phyloP scores from a whole-genome alignment of 1,140 invertebrate species.

The Ganaspis sp. region DNA sequence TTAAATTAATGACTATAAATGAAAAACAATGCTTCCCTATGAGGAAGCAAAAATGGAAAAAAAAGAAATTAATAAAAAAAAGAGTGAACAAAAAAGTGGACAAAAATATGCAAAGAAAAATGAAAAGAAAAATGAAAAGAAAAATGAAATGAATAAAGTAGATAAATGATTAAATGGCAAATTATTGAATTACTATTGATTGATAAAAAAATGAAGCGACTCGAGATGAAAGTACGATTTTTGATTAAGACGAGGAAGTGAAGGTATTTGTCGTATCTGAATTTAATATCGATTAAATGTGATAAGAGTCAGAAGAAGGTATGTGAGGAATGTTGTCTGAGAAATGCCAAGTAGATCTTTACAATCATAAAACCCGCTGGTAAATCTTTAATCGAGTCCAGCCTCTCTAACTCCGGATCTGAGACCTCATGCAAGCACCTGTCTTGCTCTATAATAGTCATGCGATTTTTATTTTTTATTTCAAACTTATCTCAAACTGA shows the following conservation, averaged over 20 bases:
- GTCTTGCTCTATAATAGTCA: not conserved
- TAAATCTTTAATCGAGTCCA: constrained; percentile 5
- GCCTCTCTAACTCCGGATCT: not conserved
- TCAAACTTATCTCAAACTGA: not conserved
- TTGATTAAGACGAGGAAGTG: constrained; percentile 1
- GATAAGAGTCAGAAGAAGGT: not conserved
- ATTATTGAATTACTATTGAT: not conserved
- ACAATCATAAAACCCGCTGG: not conserved
- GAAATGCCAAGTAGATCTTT: constrained; percentile 20
- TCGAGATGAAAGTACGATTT: constrained; percentile 10
- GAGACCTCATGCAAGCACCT: not conserved
- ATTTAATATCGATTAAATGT: constrained; percentile 27
- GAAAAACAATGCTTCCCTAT: no score
- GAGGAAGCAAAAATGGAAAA: no score
- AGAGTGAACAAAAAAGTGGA: no score
- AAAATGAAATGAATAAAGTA: no score
- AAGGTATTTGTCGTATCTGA: constrained; percentile 12
- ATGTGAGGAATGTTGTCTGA: constrained; percentile 10
- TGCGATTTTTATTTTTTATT: not conserved
- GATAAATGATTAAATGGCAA: no score
- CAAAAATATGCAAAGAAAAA: no score
- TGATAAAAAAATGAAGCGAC: not conserved
- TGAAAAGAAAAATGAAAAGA: no score
- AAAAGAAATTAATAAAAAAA: no score
- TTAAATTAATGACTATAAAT: no score